Evolutionary conservation across 2,888 invertebrate genomes (phyloP), one percentile per base, ranked within the genome.

Genomic region (Carcina quercana): DNA sequence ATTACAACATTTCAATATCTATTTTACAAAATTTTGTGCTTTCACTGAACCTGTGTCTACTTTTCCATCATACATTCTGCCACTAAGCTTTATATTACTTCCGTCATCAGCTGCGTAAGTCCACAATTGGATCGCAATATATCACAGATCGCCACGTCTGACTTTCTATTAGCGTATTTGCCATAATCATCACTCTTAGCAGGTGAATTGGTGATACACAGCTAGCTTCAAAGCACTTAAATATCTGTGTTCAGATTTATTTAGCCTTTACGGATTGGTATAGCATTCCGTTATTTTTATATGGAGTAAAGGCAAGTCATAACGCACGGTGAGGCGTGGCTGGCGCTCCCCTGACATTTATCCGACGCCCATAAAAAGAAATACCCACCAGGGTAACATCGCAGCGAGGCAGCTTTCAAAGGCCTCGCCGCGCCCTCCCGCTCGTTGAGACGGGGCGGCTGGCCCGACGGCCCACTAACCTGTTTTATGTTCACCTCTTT

Each of bases 301-400:
- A 49, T 51, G 36, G 37, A 14, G 57, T 67, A 64, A 67, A 60
- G 56, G 51, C 38, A 37, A 66, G 63, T 55, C 61, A 60, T 68
- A 65, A 65, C 58, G 61, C 53, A 56, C 52, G 47, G 53, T 45
- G 14, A 24, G 66, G 70, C 61, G 71, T 70, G 69, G 51, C 66
- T 54, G 60, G 64, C 80, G 70, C 80, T 68, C 80, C 78, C 78
- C 68, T 78, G 79, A 65, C 80, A 79, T 79, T 80, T 82, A 71
- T 67, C 69, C 73, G 64, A 63, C 69, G 70, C 70, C 75, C 80
- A 78, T 82, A 82, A 82, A 82, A 82, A 79, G 76, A 79, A 76
- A 78, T 73, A 71, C 70, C 68, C 71, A 79, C 78, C 65, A 76
- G 80, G 74, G 67, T 52, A 71, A 52, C 74, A 80, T 71, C 49